Conservation (phyloP, 2,113 vertebrate genomes). For the Montifringilla adamsi region DNA sequence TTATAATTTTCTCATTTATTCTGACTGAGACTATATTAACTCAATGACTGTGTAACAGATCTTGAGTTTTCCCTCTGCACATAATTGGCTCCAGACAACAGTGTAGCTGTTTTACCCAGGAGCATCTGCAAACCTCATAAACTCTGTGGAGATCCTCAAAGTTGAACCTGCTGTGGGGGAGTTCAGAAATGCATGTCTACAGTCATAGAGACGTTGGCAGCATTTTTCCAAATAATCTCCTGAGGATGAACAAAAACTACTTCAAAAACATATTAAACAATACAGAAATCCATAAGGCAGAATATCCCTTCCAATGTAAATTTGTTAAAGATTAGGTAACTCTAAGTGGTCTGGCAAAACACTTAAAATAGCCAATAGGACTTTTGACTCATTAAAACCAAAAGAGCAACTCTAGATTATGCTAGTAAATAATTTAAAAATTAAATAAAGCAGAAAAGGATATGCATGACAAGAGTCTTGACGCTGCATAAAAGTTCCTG, state of each 20-base stretch:
- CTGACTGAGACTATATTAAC: not conserved
- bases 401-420: not conserved
- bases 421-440: not conserved
- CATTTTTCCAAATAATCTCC: not conserved
- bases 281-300: not conserved
- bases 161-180: not conserved
- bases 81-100: not conserved
- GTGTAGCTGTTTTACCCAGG: not conserved
- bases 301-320: not conserved
- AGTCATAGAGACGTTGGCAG: not conserved
- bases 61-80: not conserved
- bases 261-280: not conserved
- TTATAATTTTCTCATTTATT: not conserved
- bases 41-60: not conserved
- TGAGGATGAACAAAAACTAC: not conserved
- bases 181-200: not conserved
- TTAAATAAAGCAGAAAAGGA: not conserved
- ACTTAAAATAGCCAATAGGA: not conserved
- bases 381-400: not conserved
- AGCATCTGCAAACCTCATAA: not conserved
- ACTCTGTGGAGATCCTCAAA: not conserved
- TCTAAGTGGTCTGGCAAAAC: not conserved
- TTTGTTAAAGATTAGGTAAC: not conserved
- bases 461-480: not conserved
- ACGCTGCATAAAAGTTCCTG: not conserved